Conservation (phyloP, 2,888 invertebrate species). For the Thera britannica region DNA sequence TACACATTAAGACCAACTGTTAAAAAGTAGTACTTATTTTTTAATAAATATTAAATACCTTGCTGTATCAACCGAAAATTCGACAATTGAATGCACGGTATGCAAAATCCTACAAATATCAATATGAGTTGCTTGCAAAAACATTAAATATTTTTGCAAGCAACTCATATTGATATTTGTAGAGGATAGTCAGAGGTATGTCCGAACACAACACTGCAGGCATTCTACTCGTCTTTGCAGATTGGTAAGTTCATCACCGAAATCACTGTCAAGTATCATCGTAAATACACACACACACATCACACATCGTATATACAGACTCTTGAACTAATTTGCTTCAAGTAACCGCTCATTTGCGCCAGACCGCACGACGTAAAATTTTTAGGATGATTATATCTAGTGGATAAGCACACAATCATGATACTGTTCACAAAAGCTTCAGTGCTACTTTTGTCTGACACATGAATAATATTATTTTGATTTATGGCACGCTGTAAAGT, state of each 20-base stretch:
- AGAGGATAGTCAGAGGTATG: background rate
- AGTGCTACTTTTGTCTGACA: background rate
- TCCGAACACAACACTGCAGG: background rate
- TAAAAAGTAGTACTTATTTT: background rate
- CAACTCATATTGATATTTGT: too few species aligned
- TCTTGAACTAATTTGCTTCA: background rate
- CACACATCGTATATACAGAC: background rate
- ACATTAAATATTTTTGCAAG: too few species aligned
- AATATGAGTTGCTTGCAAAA: too few species aligned
- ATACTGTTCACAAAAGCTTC: background rate
- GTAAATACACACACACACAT: too few species aligned
- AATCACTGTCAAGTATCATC: background rate
- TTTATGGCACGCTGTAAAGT: background rate
- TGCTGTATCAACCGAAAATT: background rate
- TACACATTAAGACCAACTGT: too few species aligned
- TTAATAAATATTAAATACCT: too few species aligned
- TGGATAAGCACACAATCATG: background rate
- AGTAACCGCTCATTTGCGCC: background rate
- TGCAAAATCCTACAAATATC: too few species aligned
- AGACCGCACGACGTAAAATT: background rate
- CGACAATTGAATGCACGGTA: too few species aligned
- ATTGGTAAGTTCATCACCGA: background rate
- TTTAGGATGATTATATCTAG: background rate
- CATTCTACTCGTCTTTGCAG: background rate
- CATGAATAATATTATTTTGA: background rate